These are phyloP conservation scores for Acanthosepion lycidas DNA, from an alignment of 2,888 invertebrate genomes.

Conservation along the genomic window DNA sequence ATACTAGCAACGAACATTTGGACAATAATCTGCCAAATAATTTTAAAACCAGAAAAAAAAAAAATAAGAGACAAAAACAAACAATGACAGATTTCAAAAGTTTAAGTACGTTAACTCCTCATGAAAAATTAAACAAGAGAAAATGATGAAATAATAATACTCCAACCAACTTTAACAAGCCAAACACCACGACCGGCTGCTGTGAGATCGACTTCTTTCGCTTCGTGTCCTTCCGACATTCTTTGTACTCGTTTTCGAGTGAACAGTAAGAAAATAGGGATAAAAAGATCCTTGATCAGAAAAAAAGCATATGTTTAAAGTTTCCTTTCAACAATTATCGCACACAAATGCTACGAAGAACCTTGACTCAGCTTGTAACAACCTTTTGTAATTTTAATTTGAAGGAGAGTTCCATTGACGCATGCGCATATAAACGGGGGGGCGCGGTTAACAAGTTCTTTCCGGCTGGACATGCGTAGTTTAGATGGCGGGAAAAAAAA, in stretches of 20 bases:
- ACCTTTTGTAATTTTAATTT: not conserved
- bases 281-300: not conserved
- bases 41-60: too few relatives aligned
- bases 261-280: not conserved
- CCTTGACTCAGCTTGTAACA: too few relatives aligned
- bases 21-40: too few relatives aligned
- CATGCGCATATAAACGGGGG: not conserved
- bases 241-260: not conserved
- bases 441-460: too few relatives aligned
- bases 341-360: too few relatives aligned
- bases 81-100: too few relatives aligned
- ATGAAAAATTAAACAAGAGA: not conserved
- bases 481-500: too few relatives aligned
- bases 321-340: too few relatives aligned
- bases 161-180: constrained; percentile 88
- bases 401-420: not conserved
- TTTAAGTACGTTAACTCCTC: not conserved
- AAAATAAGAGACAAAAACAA: too few relatives aligned
- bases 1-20: too few relatives aligned
- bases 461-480: not conserved
- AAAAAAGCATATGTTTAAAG: not conserved
- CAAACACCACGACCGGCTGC: constrained; percentile 94
- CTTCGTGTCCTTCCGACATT: constrained; percentile 64
- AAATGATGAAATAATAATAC: not conserved
- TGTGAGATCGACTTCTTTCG: constrained; percentile 82